Percentiles rank a stretch among this genome's conserved stretches.
Conservation (phyloP, 2,888 invertebrate genomes). For the Gerris lacustris region DNA sequence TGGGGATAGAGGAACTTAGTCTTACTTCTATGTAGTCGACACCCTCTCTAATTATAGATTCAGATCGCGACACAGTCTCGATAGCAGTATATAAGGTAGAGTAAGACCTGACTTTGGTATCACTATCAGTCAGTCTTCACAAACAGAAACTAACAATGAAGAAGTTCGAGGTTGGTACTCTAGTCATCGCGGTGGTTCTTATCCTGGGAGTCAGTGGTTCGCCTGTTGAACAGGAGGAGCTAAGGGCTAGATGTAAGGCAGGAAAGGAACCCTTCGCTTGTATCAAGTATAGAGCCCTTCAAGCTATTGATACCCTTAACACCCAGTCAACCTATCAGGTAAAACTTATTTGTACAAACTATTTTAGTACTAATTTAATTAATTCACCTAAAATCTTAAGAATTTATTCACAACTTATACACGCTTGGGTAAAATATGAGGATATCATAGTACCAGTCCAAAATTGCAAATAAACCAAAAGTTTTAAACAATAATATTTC, state of each 20-base stretch:
- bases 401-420: too few species aligned
- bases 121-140: too few species aligned
- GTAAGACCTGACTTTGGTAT: not conserved
- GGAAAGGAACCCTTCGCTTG: constrained; percentile 67
- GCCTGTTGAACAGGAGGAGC: constrained; percentile 36
- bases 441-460: too few species aligned
- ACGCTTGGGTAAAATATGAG: too few species aligned
- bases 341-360: constrained; percentile 30
- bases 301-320: constrained; percentile 62
- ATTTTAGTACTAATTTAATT: too few species aligned
- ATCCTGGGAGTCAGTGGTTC: not conserved
- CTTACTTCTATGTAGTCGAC: too few species aligned
- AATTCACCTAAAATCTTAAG: too few species aligned
- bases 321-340: constrained; percentile 69
- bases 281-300: constrained; percentile 70
- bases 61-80: not conserved
- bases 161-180: not conserved
- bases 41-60: not conserved
- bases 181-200: not conserved
- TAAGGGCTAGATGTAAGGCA: constrained; percentile 61
- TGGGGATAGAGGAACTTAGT: too few species aligned
- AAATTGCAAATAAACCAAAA: too few species aligned
- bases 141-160: too few species aligned
- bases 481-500: too few species aligned
- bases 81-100: not conserved